phyloP scores from a whole-genome alignment of 2,888 invertebrate genomes.

The Lysandra coridon region DNA sequence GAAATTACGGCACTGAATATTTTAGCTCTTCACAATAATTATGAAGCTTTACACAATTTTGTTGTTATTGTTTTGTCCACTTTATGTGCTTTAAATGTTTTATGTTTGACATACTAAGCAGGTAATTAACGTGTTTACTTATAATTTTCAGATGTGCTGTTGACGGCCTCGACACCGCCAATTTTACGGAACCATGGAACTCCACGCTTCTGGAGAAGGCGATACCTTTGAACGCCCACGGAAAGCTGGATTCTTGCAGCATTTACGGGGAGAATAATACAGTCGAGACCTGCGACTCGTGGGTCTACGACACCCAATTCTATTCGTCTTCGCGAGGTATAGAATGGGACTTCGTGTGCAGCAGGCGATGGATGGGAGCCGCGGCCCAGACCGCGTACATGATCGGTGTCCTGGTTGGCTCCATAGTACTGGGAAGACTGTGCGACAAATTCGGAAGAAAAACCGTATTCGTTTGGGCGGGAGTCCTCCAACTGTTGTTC shows the following conservation, averaged over 20 bases:
- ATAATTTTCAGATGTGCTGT: constrained; percentile 79
- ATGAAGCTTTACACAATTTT: neutral
- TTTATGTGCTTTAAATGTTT: constrained; percentile 27
- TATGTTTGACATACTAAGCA: neutral
- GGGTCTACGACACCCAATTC: constrained; percentile 88
- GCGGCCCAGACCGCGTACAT: constrained; percentile 89
- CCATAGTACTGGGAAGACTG: constrained; percentile 87
- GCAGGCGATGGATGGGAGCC: constrained; percentile 90
- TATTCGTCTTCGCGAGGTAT: constrained; percentile 87
- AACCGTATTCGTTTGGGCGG: constrained; percentile 88
- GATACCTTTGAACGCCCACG: constrained; percentile 81
- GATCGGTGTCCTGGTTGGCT: constrained; percentile 91
- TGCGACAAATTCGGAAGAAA: constrained; percentile 91
- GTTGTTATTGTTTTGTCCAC: neutral
- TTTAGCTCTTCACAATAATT: constrained; percentile 5
- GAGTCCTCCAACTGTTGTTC: constrained; percentile 84
- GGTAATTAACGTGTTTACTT: neutral
- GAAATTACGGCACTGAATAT: neutral
- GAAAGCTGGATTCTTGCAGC: constrained; percentile 83
- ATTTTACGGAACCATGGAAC: constrained; percentile 77
- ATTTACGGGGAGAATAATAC: constrained; percentile 72
- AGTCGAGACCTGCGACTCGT: constrained; percentile 68
- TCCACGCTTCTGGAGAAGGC: constrained; percentile 72
- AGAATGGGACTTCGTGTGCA: constrained; percentile 92
- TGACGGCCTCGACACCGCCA: constrained; percentile 77